These are phyloP conservation scores for silkworm (Bombyx mori) DNA, from an alignment of 1,140 invertebrate genomes.

Conservation along the genomic window ASM3026992v2 NC_085114.1:8941501-8942000, in stretches of 20 bases:
- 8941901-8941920: too few relatives aligned
- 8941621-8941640: constrained; percentile 23
- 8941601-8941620: constrained; percentile 14
- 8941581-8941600: constrained; percentile 4
- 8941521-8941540: too few relatives aligned
- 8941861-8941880: too few relatives aligned
- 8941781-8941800: neutral
- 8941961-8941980: neutral
- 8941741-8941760: constrained; percentile 24
- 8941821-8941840: neutral
- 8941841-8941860: neutral
- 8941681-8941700: constrained; percentile 36
- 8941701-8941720: constrained; percentile 34
- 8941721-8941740: constrained; percentile 40
- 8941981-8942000: too few relatives aligned
- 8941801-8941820: neutral
- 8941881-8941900: too few relatives aligned
- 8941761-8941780: constrained; percentile 21
- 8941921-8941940: neutral
- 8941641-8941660: constrained; percentile 49
- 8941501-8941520: too few relatives aligned
- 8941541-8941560: too few relatives aligned
- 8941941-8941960: neutral
- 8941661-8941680: constrained; percentile 19
- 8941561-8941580: too few relatives aligned